A percentile compares a stretch with the other conserved stretches of the same genome.
phyloP scores from a whole-genome alignment of 2,113 vertebrate species.

The Phainopepla nitens region DNA sequence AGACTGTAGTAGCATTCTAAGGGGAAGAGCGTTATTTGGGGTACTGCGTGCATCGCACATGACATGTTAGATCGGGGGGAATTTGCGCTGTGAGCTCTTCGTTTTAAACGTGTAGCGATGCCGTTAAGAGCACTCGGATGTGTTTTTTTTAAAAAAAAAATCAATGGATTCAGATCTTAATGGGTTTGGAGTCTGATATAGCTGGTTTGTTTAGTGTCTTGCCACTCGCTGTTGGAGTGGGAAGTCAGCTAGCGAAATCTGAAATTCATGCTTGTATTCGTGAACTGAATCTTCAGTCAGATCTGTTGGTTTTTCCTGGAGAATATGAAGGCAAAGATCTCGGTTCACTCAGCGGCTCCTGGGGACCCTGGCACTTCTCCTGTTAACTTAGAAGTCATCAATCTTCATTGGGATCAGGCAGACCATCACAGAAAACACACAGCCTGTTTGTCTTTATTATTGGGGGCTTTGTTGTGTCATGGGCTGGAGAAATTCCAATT shows the following conservation, averaged over 20 bases:
- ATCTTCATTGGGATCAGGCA: slow-evolving; percentile 69
- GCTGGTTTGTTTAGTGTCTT: slow-evolving; percentile 46
- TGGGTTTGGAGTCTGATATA: slow-evolving; percentile 33
- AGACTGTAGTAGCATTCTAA: not conserved
- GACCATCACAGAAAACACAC: slow-evolving; percentile 66
- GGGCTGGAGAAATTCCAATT: slow-evolving; percentile 64
- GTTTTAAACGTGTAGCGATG: not conserved
- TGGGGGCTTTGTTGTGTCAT: slow-evolving; percentile 66
- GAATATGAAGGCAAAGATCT: slow-evolving; percentile 47
- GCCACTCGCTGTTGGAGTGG: not conserved
- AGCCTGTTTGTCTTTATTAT: slow-evolving; percentile 76
- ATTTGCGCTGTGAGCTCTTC: not conserved
- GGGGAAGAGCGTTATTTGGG: not conserved
- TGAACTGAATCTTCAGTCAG: slow-evolving; percentile 41
- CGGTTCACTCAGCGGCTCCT: not conserved
- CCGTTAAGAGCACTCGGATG: not conserved
- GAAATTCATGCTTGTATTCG: slow-evolving; percentile 30
- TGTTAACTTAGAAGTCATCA: slow-evolving; percentile 68
- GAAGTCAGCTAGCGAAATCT: slow-evolving; percentile 40
- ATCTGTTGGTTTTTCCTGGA: slow-evolving; percentile 35
- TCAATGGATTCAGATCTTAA: slow-evolving; percentile 17
- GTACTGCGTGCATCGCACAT: not conserved
- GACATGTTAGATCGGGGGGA: not conserved
- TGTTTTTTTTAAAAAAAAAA: not conserved
- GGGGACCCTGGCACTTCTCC: slow-evolving; percentile 42